Base-by-base conservation (phyloP, 2,888 invertebrate species). In the Drosophila ezoana region DNA sequence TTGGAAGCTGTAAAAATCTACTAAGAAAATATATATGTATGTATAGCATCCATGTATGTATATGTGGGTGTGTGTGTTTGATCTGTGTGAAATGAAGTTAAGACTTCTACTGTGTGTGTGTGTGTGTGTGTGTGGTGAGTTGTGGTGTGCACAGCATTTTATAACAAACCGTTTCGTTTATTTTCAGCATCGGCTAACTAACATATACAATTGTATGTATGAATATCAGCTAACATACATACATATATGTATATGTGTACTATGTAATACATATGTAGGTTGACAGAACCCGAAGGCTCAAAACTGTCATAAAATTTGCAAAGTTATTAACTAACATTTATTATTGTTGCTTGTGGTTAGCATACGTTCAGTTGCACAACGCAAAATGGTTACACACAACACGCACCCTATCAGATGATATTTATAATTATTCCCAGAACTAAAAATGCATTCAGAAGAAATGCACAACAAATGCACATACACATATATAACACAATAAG, bases 1-100 rank as follows among this genome's bases (percentile, higher is more conserved):
- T 47, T 75, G 72, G 79, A 81, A 81, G 79, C 72, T 76, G 81
- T 84, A 85, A 81, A 84, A 81, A 81, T 76, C 82, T 85, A 85
- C 82, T 84, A 81, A 76, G 81, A 85, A 81, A 81, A 85, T 84
- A 81, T 81, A 45, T 14, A 32, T 45, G 14, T 45, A 23, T 44
- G 16, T 41, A 44, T 80, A 69, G 69, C 77, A 73, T 78, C 32
- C 66, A 51, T 54, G 45, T 35, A 20, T 47, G 28, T 28, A 49
- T 28, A 5, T 4, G 5, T 23, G 5, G 37, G 28, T 45, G 44
- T 51, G 41, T 51, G 23, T 44, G 44, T 44, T 20, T 41, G 41
- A 16, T 56, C 35, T 40, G 45, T 60, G 9, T 44, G 2, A 33
- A 20, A 23, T 13, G 43, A 41, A 18, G 18, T 20, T 43, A 11